Evolutionary conservation across 2,797 vertebrate species (phyloP).

Genomic region (Apogon hyalosoma): DNA sequence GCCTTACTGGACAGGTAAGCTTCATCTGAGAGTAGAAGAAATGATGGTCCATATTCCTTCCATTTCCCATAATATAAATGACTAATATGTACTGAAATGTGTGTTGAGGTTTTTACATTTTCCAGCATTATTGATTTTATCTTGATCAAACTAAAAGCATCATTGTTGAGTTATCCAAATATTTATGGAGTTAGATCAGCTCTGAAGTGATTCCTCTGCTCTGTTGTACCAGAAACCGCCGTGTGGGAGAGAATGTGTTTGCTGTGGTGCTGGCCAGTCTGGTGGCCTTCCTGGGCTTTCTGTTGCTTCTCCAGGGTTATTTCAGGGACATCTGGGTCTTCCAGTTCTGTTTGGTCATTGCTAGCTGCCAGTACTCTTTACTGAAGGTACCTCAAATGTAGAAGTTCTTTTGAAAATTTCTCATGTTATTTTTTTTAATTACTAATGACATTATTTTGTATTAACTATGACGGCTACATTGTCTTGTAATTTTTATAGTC

Average conservation of each 20-base stretch:
- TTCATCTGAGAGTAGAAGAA: background rate
- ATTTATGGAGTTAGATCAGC: too few species aligned
- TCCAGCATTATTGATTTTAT: background rate
- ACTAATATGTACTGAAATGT: background rate
- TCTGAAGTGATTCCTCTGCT: constrained; percentile 1
- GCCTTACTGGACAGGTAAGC: constrained; percentile 91
- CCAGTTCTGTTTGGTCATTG: constrained; percentile 94
- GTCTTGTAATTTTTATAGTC: background rate
- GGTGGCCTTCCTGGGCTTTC: constrained; percentile 92
- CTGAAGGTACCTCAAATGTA: constrained; percentile 84
- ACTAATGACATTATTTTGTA: background rate
- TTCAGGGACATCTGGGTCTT: constrained; percentile 96
- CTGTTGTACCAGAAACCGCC: constrained; percentile 84
- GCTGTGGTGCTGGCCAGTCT: constrained; percentile 89
- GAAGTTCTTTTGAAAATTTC: background rate
- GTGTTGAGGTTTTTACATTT: background rate
- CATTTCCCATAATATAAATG: background rate
- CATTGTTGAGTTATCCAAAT: background rate
- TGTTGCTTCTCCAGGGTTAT: constrained; percentile 91
- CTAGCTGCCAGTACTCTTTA: constrained; percentile 94
- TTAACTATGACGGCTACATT: background rate
- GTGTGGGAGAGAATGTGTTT: constrained; percentile 89
- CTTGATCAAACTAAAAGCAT: background rate
- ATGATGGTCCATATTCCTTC: background rate
- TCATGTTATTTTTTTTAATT: background rate